phyloP scores from a whole-genome alignment of 2,888 invertebrate genomes.

The Uloborus plumipes region DNA sequence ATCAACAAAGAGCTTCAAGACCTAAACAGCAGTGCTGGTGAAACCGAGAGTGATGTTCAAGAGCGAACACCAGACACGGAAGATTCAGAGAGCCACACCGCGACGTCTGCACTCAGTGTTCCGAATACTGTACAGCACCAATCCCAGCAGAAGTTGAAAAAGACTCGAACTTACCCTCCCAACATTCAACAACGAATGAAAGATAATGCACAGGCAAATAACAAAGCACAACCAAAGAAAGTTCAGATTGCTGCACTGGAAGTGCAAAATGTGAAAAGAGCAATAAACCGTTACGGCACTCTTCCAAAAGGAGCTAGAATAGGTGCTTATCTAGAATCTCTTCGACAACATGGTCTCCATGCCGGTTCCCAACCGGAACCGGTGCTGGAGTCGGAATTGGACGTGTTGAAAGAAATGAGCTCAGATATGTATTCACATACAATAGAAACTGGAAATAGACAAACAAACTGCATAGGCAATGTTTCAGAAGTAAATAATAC shows the following conservation, averaged over 20 bases:
- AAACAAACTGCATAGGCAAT: slow-evolving; percentile 20
- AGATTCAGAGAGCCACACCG: slow-evolving; percentile 76
- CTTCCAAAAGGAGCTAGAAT: slow-evolving; percentile 96
- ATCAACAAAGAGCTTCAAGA: slow-evolving; percentile 74
- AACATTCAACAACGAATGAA: slow-evolving; percentile 73
- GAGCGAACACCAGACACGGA: slow-evolving; percentile 83
- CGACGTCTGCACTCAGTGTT: slow-evolving; percentile 68
- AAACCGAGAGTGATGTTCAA: slow-evolving; percentile 80
- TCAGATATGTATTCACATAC: slow-evolving; percentile 49
- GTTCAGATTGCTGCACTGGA: slow-evolving; percentile 92
- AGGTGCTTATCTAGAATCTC: slow-evolving; percentile 94
- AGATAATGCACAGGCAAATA: slow-evolving; percentile 51
- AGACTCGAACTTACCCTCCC: slow-evolving; percentile 76
- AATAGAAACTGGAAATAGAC: slow-evolving; percentile 19
- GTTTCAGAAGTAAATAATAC: slow-evolving; percentile 21
- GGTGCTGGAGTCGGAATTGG: slow-evolving; percentile 58
- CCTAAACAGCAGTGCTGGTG: slow-evolving; percentile 74
- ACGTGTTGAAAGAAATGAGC: slow-evolving; percentile 52
- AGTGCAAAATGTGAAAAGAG: slow-evolving; percentile 94
- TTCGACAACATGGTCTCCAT: slow-evolving; percentile 82
- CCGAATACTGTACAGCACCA: slow-evolving; percentile 75
- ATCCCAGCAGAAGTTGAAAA: slow-evolving; percentile 76
- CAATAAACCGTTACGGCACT: slow-evolving; percentile 92
- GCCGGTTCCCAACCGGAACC: slow-evolving; percentile 65
- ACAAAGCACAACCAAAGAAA: slow-evolving; percentile 67